Conservation (phyloP, 1,140 invertebrate species). For the Drosophila fuyamai region DNA sequence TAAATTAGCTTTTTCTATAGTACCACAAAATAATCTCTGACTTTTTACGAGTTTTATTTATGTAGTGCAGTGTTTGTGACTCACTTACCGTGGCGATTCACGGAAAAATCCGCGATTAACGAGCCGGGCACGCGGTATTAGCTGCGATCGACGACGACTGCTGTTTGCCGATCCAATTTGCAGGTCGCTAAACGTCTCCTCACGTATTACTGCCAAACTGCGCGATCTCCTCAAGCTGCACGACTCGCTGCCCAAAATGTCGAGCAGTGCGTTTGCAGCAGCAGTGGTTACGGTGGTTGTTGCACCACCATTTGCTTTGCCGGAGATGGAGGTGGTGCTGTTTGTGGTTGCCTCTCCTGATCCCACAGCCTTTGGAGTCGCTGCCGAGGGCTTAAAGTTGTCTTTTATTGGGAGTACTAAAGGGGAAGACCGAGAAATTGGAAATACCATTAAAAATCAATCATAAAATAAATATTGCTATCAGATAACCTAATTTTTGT, state of each 20-base stretch:
- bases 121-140: conserved; percentile 91
- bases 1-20: background rate
- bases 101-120: conserved; percentile 90
- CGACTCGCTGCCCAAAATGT: conserved; percentile 85
- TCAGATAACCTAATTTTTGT: background rate
- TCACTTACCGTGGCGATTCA: conserved; percentile 84
- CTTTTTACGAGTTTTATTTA: background rate
- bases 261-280: conserved; percentile 63
- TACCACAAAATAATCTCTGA: background rate
- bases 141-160: conserved; percentile 88
- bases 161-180: conserved; percentile 87
- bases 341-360: conserved; percentile 25
- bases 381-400: conserved; percentile 42
- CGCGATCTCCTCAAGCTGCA: conserved; percentile 89
- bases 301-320: conserved; percentile 11
- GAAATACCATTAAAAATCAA: background rate
- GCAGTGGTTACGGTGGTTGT: conserved; percentile 10
- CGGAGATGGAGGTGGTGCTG: conserved; percentile 16
- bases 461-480: background rate
- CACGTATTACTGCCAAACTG: conserved; percentile 91
- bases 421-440: conserved; percentile 1
- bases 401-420: conserved; percentile 49
- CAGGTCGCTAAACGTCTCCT: conserved; percentile 89
- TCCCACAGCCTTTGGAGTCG: background rate
- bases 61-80: conserved; percentile 53